A percentile compares a stretch with the other conserved stretches of the same genome.
phyloP scores from a whole-genome alignment of 2,888 invertebrate genomes.

The Nomada flava region DNA sequence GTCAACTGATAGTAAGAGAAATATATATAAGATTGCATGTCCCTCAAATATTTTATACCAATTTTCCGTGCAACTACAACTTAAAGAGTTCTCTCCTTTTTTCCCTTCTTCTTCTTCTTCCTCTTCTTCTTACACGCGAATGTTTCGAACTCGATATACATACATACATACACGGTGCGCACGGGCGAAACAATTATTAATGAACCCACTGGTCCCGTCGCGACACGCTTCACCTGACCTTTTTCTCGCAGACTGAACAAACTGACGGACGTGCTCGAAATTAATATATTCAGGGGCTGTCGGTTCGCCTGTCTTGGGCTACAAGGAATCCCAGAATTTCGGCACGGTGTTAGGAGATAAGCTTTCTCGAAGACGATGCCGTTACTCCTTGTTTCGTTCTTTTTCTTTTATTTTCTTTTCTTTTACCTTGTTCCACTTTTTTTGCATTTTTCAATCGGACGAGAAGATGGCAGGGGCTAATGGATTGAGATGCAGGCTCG shows the following conservation, averaged over 20 bases:
- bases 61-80: neutral
- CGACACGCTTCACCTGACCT: conserved; percentile 54
- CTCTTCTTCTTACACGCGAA: neutral
- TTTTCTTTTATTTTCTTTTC: neutral
- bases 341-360: conserved; percentile 52
- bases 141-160: conserved; percentile 1
- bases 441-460: neutral
- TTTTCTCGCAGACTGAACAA: conserved; percentile 44
- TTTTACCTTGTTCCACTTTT: conserved; percentile 6
- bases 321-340: conserved; percentile 51
- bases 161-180: neutral
- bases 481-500: conserved; percentile 49
- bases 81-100: too few species aligned
- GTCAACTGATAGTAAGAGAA: too few species aligned
- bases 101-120: too few species aligned
- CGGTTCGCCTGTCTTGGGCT: conserved; percentile 29
- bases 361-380: conserved; percentile 24
- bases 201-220: conserved; percentile 44
- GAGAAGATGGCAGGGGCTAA: conserved; percentile 32
- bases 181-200: conserved; percentile 59
- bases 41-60: neutral
- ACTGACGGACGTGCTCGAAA: conserved; percentile 38
- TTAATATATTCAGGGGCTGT: conserved; percentile 53
- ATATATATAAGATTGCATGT: too few species aligned
- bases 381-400: neutral